Evolutionary conservation across 1,140 invertebrate genomes (phyloP).

Genomic region (Achatina immaculata): DNA sequence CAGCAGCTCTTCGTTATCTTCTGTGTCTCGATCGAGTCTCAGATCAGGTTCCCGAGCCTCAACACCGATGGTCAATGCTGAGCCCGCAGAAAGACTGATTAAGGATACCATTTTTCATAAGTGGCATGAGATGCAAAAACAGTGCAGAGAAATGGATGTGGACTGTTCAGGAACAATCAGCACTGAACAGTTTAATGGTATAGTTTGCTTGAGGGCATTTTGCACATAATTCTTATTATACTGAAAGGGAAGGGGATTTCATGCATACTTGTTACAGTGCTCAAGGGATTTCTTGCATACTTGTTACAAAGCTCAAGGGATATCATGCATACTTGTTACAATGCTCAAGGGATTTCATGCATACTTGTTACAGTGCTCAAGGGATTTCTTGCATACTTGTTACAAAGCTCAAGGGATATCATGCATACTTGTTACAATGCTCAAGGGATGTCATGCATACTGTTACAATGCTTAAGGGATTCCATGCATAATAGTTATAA

Average conservation of each 20-base stretch:
- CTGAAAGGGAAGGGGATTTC: not conserved
- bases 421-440: no score
- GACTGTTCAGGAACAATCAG: constrained; percentile 61
- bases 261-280: no score
- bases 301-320: no score
- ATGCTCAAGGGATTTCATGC: no score
- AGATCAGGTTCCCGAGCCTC: constrained; percentile 49
- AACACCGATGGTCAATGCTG: constrained; percentile 65
- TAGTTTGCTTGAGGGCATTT: not conserved
- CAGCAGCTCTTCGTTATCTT: constrained; percentile 37
- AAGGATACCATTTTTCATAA: constrained; percentile 58
- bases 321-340: no score
- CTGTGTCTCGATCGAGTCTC: constrained; percentile 46
- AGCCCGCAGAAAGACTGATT: constrained; percentile 54
- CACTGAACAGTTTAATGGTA: constrained; percentile 55
- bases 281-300: no score
- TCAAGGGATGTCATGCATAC: not conserved
- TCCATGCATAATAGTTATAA: not conserved
- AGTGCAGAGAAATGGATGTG: constrained; percentile 59
- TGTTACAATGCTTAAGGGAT: not conserved
- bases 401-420: no score
- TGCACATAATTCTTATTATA: not conserved
- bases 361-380: no score
- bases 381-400: no score
- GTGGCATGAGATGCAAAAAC: constrained; percentile 65